Evolutionary conservation across 2,888 invertebrate species (phyloP).

Genomic region (Thysanoteuthis rhombus): DNA sequence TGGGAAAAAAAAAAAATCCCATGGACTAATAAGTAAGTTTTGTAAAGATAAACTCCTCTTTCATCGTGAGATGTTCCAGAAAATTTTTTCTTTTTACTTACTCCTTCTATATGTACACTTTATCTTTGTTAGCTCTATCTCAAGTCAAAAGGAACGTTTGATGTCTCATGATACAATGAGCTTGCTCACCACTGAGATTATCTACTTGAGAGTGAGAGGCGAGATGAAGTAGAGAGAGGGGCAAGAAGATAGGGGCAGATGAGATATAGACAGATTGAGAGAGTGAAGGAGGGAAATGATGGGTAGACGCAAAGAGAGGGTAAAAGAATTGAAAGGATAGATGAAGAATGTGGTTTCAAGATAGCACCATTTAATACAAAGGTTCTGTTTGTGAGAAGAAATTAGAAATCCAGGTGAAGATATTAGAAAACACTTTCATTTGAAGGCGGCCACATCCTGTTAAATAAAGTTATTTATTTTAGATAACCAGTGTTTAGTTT

Average conservation of each 20-base stretch:
- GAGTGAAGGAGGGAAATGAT: too few relatives aligned
- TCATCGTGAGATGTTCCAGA: not conserved
- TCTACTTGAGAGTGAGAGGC: too few relatives aligned
- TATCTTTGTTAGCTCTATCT: not conserved
- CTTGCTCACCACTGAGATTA: not conserved
- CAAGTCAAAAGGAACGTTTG: not conserved
- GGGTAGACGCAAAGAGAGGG: too few relatives aligned
- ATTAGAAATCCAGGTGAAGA: not conserved
- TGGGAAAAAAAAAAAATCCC: not conserved
- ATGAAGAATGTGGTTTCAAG: not conserved
- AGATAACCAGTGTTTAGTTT: not conserved
- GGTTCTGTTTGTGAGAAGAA: not conserved
- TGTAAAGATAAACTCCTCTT: not conserved
- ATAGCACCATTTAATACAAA: not conserved
- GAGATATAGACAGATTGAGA: too few relatives aligned
- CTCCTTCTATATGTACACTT: not conserved
- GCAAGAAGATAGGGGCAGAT: not conserved
- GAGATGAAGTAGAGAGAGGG: not conserved
- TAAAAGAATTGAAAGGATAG: not conserved
- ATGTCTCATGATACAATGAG: not conserved
- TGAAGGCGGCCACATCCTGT: not conserved
- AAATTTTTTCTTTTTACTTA: not conserved
- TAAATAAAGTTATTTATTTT: not conserved
- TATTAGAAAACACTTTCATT: not conserved
- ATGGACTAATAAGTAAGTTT: not conserved